Percentiles rank a stretch among this genome's conserved stretches.
These are phyloP conservation scores for Tetraneura akinire DNA, from an alignment of 1,140 invertebrate genomes.

Conservation along the genomic window DNA sequence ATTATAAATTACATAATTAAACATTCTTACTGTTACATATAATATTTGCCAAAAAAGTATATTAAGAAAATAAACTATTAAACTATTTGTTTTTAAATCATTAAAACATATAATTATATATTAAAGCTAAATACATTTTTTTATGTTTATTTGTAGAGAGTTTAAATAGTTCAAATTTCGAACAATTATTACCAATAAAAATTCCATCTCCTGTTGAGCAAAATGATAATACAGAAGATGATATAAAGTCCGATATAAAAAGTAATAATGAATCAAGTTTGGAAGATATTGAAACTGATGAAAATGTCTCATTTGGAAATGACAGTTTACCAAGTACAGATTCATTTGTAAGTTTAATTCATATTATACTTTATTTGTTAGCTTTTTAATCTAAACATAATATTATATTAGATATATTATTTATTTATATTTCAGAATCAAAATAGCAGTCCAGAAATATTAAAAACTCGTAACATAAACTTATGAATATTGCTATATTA, in stretches of 20 bases:
- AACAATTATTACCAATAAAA: constrained; percentile 16
- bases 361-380: background rate
- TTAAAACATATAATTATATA: background rate
- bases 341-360: constrained; percentile 27
- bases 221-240: constrained; percentile 19
- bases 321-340: constrained; percentile 37
- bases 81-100: too few relatives aligned
- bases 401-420: too few relatives aligned
- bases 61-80: too few relatives aligned
- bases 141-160: constrained; percentile 7
- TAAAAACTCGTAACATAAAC: constrained; percentile 1
- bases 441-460: background rate
- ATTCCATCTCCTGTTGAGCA: background rate
- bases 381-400: too few relatives aligned
- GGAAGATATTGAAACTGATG: constrained; percentile 42
- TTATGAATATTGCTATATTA: background rate
- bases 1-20: too few relatives aligned
- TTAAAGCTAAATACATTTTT: background rate
- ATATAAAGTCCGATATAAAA: constrained; percentile 10
- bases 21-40: too few relatives aligned
- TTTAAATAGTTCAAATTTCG: background rate
- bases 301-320: constrained; percentile 36
- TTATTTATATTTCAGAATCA: constrained; percentile 5
- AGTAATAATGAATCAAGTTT: constrained; percentile 39
- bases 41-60: too few relatives aligned